Evolutionary conservation across 1,140 invertebrate genomes (phyloP).

Genomic region (Heliconius hewitsoni): DNA sequence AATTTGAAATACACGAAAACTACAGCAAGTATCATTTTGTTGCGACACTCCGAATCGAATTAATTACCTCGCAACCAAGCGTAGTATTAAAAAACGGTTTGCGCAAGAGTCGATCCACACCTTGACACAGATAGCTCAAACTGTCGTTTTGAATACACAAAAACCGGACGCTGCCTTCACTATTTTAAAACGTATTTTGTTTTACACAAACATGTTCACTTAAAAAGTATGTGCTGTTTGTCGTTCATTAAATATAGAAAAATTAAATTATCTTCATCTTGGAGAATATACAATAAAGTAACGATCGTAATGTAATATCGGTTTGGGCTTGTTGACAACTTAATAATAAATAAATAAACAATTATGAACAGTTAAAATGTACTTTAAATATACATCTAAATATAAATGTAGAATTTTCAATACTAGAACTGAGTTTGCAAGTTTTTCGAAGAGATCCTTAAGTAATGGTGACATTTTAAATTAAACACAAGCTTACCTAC

Average conservation of each 20-base stretch:
- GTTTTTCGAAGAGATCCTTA: no score
- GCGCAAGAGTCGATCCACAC: constrained; percentile 78
- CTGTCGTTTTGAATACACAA: constrained; percentile 81
- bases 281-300: background rate
- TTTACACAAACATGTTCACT: constrained; percentile 31
- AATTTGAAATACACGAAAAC: constrained; percentile 65
- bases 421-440: no score
- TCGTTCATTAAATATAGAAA: background rate
- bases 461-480: no score
- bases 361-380: no score
- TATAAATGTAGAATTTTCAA: no score
- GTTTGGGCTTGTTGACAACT: no score
- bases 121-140: constrained; percentile 79
- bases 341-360: no score
- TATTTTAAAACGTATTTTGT: constrained; percentile 61
- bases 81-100: constrained; percentile 79
- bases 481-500: no score
- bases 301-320: background rate
- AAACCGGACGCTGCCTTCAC: constrained; percentile 78
- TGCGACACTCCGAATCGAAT: constrained; percentile 79
- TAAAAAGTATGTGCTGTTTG: background rate
- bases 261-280: background rate
- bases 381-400: no score
- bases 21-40: constrained; percentile 67
- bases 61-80: constrained; percentile 79